Conservation (phyloP, 2,797 vertebrate genomes). For the Tapera naevia region DNA sequence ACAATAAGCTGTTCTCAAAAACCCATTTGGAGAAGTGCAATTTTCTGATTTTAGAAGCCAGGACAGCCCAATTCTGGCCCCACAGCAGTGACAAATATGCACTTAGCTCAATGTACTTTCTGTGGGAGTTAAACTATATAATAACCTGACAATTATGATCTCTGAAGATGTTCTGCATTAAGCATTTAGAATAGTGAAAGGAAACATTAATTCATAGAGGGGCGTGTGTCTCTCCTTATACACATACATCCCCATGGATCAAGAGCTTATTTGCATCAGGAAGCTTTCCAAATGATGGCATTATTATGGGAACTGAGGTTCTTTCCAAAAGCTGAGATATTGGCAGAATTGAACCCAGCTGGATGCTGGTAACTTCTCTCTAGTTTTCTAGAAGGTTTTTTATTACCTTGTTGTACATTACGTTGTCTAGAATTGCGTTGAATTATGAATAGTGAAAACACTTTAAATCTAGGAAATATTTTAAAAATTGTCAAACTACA, state of each 20-base stretch:
- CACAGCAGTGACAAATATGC: background rate
- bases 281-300: conserved; percentile 40
- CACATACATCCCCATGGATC: background rate
- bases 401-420: background rate
- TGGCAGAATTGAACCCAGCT: conserved; percentile 27
- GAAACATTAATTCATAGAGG: conserved; percentile 34
- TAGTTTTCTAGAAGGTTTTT: conserved; percentile 21
- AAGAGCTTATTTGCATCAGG: conserved; percentile 42
- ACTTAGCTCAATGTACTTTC: conserved; percentile 16
- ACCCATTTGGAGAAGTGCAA: conserved; percentile 29
- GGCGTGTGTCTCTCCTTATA: background rate
- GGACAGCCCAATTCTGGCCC: conserved; percentile 20
- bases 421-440: background rate
- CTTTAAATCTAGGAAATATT: background rate
- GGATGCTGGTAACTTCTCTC: background rate
- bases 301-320: conserved; percentile 8
- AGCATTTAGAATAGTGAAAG: conserved; percentile 42
- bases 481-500: background rate
- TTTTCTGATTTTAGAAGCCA: conserved; percentile 61
- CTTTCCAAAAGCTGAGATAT: background rate
- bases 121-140: conserved; percentile 37
- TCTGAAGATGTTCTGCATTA: conserved; percentile 56
- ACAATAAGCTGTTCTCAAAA: conserved; percentile 53
- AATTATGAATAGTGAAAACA: background rate
- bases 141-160: conserved; percentile 33